phyloP scores from a whole-genome alignment of 2,113 vertebrate species.

The Serinus canaria region DNA sequence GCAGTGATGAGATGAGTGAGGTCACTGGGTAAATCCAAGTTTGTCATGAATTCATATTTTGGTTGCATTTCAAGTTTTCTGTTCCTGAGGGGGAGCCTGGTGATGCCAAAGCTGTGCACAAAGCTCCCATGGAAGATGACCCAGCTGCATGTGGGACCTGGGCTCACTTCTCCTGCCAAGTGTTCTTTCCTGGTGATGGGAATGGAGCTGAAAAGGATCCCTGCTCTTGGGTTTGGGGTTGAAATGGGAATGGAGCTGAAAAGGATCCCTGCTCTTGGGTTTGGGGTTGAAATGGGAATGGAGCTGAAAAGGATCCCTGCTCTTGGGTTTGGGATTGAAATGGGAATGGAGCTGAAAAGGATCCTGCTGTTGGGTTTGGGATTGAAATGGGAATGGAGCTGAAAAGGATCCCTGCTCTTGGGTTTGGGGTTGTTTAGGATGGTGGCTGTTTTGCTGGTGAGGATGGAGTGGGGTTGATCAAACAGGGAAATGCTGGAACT shows the following conservation, averaged over 20 bases:
- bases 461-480: neutral
- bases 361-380: neutral
- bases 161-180: neutral
- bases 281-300: neutral
- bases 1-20: neutral
- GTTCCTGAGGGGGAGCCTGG: neutral
- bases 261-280: neutral
- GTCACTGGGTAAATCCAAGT: neutral
- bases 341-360: neutral
- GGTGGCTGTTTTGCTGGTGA: neutral
- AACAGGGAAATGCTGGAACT: accelerated
- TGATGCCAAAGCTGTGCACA: neutral
- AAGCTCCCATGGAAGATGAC: neutral
- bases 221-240: no score
- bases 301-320: neutral
- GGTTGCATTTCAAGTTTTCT: slow-evolving; percentile 15
- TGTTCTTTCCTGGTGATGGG: neutral
- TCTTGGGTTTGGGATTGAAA: neutral
- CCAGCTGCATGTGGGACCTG: neutral
- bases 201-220: neutral
- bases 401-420: neutral
- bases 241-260: neutral
- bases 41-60: neutral
- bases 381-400: neutral
- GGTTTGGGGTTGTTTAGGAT: neutral